Evolutionary conservation across 2,797 vertebrate species (phyloP).

Genomic region (Manis javanica): DNA sequence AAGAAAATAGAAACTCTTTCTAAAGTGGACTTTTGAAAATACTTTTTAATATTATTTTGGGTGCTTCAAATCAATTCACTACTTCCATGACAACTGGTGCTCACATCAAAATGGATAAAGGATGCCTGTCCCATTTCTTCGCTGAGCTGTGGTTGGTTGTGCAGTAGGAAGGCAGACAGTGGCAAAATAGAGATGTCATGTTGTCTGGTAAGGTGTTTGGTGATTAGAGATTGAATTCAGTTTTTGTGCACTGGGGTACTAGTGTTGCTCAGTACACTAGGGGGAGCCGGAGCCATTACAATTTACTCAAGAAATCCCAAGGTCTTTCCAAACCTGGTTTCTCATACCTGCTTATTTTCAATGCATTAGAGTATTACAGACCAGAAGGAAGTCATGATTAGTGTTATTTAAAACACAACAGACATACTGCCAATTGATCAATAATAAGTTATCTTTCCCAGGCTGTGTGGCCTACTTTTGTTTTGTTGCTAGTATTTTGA

Average conservation of each 20-base stretch:
- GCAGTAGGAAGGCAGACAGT: neutral
- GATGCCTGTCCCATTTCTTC: neutral
- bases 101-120: neutral
- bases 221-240: neutral
- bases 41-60: neutral
- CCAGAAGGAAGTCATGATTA: neutral
- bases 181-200: neutral
- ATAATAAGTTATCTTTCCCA: neutral
- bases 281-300: slow-evolving; percentile 81
- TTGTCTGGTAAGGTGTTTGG: neutral
- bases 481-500: neutral
- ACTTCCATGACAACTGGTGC: neutral
- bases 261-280: slow-evolving; percentile 77
- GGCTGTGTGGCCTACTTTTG: neutral
- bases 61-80: neutral
- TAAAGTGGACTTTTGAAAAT: neutral
- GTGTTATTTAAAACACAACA: neutral
- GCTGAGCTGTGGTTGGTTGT: neutral
- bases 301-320: slow-evolving; percentile 44
- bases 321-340: neutral
- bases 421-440: rapidly evolving
- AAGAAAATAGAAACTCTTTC: neutral
- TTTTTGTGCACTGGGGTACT: neutral
- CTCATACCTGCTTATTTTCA: neutral
- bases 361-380: neutral